Percentiles rank a stretch among this genome's conserved stretches.
Evolutionary conservation across 2,797 vertebrate genomes (phyloP).

Genomic region (Sebastes baramenuke): DNA sequence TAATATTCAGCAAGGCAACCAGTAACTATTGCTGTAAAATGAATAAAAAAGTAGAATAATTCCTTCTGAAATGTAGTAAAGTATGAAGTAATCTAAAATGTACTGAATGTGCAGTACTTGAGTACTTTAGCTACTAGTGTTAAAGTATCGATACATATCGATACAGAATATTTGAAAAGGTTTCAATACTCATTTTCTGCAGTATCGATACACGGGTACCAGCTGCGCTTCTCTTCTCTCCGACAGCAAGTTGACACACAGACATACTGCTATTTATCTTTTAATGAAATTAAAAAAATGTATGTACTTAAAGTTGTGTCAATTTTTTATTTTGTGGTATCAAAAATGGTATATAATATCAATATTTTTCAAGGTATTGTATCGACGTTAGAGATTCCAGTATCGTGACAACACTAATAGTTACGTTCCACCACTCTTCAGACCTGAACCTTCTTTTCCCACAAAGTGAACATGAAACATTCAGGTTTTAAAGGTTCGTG

Average conservation of each 20-base stretch:
- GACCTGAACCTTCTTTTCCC: neutral
- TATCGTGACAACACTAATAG: too few relatives aligned
- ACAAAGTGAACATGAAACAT: constrained; percentile 25
- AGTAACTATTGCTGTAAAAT: neutral
- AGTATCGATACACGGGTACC: too few relatives aligned
- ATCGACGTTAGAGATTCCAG: rapidly evolving
- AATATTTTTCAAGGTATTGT: too few relatives aligned
- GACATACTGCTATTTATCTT: too few relatives aligned
- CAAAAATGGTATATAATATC: too few relatives aligned
- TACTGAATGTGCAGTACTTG: neutral
- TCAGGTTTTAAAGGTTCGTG: neutral
- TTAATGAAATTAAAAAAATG: too few relatives aligned
- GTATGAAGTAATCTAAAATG: neutral
- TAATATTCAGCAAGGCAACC: neutral
- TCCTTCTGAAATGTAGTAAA: neutral
- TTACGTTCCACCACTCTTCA: neutral
- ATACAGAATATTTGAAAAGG: too few relatives aligned
- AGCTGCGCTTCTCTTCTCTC: rapidly evolving
- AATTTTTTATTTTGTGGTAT: too few relatives aligned
- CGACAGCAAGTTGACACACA: too few relatives aligned
- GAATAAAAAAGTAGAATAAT: neutral
- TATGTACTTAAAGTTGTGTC: too few relatives aligned
- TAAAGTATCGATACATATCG: too few relatives aligned
- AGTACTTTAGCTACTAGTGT: neutral
- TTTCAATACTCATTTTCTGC: too few relatives aligned